A percentile compares a stretch with the other conserved stretches of the same genome.
Conservation (phyloP, 2,113 vertebrate genomes). For the Antigone vipio region DNA sequence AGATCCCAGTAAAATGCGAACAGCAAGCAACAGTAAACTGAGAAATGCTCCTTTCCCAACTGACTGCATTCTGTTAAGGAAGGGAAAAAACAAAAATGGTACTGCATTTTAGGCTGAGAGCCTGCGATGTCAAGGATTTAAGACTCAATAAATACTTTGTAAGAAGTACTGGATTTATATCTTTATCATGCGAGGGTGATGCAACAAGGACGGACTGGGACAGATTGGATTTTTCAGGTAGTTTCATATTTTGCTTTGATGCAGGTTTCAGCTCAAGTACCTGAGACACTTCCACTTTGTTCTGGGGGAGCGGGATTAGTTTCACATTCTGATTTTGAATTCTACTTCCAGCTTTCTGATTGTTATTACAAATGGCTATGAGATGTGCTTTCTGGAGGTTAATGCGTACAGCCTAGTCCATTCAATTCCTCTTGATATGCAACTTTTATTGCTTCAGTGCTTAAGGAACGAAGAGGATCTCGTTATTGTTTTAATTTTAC, state of each 20-base stretch:
- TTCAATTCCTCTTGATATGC: background rate
- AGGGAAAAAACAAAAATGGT: rapidly evolving
- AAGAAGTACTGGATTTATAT: background rate
- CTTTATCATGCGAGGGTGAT: background rate
- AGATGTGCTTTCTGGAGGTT: background rate
- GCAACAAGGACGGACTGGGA: background rate
- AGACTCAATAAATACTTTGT: background rate
- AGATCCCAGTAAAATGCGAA: background rate
- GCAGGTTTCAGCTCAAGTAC: background rate
- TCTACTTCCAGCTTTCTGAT: background rate
- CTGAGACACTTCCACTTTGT: background rate
- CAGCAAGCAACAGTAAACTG: background rate
- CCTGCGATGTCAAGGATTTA: background rate
- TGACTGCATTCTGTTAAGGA: background rate
- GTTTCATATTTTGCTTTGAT: background rate
- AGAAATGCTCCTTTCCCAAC: background rate
- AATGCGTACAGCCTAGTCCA: background rate
- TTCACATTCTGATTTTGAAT: background rate
- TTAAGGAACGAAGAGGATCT: background rate
- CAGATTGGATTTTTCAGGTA: background rate
- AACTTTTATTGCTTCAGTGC: background rate
- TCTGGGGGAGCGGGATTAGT: background rate
- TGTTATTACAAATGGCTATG: background rate
- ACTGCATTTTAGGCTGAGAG: background rate
- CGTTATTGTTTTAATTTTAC: conserved; percentile 16